Evolutionary conservation across 1,140 invertebrate species (phyloP), one percentile per base, ranked within the genome.

Genomic region (Pseudomyrmex gracilis): DNA sequence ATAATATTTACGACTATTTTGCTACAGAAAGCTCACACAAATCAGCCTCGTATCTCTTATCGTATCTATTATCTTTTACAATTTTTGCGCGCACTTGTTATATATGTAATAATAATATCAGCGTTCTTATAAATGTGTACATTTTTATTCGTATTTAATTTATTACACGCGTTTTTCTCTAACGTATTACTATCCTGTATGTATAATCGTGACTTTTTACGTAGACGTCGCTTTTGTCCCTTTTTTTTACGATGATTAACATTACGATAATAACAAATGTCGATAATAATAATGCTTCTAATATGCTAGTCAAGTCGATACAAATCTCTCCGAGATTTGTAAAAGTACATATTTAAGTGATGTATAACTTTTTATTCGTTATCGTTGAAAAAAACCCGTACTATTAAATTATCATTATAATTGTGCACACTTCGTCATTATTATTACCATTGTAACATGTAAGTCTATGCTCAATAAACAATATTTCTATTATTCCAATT

Each of bases 391-490:
- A 63, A 82, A 34, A 68, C 55, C 45, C 88, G 77, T 87, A 89
- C 85, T 71, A 90, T 90, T 91, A 82, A 82, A 86, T 91, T 83
- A 90, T 34, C 34, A 89, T 83, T 83, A 88, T 89, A 70, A 84
- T 88, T 87, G 88, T 77, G 80, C 3, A 34, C 49, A 63, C 55
- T 60, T 85, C 68, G 78, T 89, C 84, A 93, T 91, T 91, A 91
- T 90, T 91, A 92, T 85, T 86, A 88, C 82, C 80, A 90, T 85
- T 91, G 87, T 93, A 93, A 91, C 86, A 90, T 93, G 92, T 94
- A 94, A 92, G 87, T 90, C 68, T 93, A 92, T 92, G 92, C 93
- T 93, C 93, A 93, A 93, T 93, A 94, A 93, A 94, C 87, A 92
- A 34, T 85, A 93, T 94, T 94, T 93, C 90, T 94, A 94, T 91